These are phyloP conservation scores for Panopea generosa DNA, from an alignment of 2,888 invertebrate genomes.

Conservation along the genomic window DNA sequence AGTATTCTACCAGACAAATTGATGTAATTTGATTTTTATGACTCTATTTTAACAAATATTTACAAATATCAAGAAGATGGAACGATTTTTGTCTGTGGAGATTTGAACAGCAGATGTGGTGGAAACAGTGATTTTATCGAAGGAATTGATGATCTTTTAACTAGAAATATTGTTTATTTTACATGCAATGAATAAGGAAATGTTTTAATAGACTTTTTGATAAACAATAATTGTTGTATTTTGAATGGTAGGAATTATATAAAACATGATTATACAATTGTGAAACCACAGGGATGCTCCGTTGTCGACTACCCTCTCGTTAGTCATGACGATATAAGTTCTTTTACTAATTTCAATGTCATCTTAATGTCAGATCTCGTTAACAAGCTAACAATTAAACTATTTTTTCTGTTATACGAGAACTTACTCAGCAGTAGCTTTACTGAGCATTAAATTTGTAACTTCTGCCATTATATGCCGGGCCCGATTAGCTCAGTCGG, in stretches of 20 bases:
- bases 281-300: conserved; percentile 6
- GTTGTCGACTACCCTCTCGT: conserved; percentile 13
- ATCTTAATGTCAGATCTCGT: no score
- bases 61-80: conserved; percentile 25
- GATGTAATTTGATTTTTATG: conserved; percentile 30
- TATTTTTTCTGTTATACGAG: no score
- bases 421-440: no score
- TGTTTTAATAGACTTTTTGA: conserved; percentile 34
- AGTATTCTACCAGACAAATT: conserved; percentile 22
- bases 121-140: conserved; percentile 30
- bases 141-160: conserved; percentile 31
- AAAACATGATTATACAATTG: conserved; percentile 1
- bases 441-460: no score
- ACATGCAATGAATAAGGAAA: conserved; percentile 28
- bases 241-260: no score
- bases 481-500: no score
- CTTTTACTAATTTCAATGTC: conserved; percentile 1
- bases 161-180: conserved; percentile 33
- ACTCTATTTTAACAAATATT: conserved; percentile 19
- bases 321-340: conserved; percentile 4
- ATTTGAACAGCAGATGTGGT: conserved; percentile 35
- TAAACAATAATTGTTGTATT: conserved; percentile 20
- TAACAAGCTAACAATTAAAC: no score
- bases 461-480: no score
- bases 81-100: conserved; percentile 32